These are phyloP conservation scores for Bathynomus jamesi DNA, from an alignment of 1,140 invertebrate genomes.

Conservation along the genomic window DNA sequence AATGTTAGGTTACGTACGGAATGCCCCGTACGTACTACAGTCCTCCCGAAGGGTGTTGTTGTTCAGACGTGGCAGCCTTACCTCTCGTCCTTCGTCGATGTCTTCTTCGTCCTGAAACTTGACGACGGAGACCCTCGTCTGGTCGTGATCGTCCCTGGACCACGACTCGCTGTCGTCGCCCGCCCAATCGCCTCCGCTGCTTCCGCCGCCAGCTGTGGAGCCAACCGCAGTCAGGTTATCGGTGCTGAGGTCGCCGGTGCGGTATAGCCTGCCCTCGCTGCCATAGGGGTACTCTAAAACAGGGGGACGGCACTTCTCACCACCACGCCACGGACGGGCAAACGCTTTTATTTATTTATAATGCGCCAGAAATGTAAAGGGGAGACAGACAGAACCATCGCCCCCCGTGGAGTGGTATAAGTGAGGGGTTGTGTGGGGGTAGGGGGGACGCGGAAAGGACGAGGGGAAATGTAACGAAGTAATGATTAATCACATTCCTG, in stretches of 20 bases:
- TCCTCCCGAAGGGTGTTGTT: too few species aligned
- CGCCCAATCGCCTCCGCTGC: conserved; percentile 39
- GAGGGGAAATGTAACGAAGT: too few species aligned
- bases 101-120: conserved; percentile 65
- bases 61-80: too few species aligned
- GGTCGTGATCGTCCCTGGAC: conserved; percentile 60
- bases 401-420: too few species aligned
- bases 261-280: conserved; percentile 39
- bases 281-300: conserved; percentile 25
- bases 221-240: conserved; percentile 38
- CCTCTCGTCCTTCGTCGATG: conserved; percentile 29
- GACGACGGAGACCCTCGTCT: conserved; percentile 71
- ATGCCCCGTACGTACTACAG: too few species aligned
- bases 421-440: too few species aligned
- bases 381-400: too few species aligned
- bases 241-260: conserved; percentile 36
- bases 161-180: conserved; percentile 53
- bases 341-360: too few species aligned
- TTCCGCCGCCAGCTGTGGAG: conserved; percentile 19
- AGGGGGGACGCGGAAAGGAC: too few species aligned
- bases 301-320: conserved; percentile 22
- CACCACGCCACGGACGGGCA: background rate
- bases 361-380: too few species aligned
- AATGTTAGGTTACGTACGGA: too few species aligned
- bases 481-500: too few species aligned